Conservation (phyloP, 2,797 vertebrate genomes). For the Helarctos malayanus region DNA sequence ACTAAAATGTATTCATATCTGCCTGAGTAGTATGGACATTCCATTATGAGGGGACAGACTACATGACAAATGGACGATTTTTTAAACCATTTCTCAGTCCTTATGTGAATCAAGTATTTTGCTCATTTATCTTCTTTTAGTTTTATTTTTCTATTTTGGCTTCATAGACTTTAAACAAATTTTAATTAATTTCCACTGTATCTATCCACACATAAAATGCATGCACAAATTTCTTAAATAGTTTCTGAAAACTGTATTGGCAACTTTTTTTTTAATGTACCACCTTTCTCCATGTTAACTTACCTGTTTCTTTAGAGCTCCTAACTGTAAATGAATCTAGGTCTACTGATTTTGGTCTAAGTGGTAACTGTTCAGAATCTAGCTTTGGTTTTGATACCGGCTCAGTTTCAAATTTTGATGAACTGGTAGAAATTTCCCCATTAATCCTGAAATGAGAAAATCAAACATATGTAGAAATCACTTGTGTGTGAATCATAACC, state of each 20-base stretch:
- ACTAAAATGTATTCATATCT: not conserved
- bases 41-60: not conserved
- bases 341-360: conserved; percentile 93
- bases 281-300: conserved; percentile 62
- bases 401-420: conserved; percentile 95
- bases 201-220: not conserved
- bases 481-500: conserved; percentile 20
- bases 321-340: conserved; percentile 88
- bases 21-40: not conserved
- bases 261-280: not conserved
- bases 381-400: conserved; percentile 90
- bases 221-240: not conserved
- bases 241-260: conserved; percentile 12
- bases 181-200: conserved; percentile 29
- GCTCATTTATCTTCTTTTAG: conserved; percentile 9
- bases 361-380: conserved; percentile 88
- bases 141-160: conserved; percentile 39
- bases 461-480: not conserved
- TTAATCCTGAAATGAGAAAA: conserved; percentile 91
- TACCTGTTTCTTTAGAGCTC: conserved; percentile 90
- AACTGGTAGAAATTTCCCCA: conserved; percentile 92
- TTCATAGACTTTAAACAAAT: conserved; percentile 40
- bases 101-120: not conserved
- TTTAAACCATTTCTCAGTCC: not conserved
- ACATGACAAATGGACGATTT: not conserved